Conservation (phyloP, 2,888 invertebrate genomes). For the Cheilosia pagana region DNA sequence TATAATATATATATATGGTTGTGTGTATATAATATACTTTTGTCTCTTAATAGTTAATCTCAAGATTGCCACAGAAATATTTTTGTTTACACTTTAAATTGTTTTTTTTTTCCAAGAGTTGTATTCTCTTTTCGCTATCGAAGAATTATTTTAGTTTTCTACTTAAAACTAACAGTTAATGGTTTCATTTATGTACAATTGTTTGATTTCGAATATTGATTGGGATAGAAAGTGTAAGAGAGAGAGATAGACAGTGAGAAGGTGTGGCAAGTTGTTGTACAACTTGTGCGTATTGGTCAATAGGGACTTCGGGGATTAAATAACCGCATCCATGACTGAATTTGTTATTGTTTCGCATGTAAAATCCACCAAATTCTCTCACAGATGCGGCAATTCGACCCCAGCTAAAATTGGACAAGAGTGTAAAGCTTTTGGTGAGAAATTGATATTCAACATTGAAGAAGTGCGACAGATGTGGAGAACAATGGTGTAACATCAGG, state of each 20-base stretch:
- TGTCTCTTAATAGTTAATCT: constrained; percentile 71
- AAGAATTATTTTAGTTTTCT: constrained; percentile 17
- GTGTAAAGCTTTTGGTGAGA: background rate
- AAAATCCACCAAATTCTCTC: too few species aligned
- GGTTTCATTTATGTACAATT: constrained; percentile 22
- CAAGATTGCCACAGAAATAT: constrained; percentile 74
- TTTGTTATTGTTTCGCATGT: too few species aligned
- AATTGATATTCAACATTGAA: background rate
- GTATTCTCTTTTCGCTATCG: background rate
- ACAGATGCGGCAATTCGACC: too few species aligned
- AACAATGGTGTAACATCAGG: too few species aligned
- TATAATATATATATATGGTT: constrained; percentile 31
- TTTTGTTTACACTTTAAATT: constrained; percentile 36
- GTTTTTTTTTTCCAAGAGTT: constrained; percentile 21
- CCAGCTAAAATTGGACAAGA: background rate
- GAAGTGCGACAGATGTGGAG: background rate
- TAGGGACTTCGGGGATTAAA: too few species aligned
- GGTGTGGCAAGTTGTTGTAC: background rate
- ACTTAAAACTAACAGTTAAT: constrained; percentile 19
- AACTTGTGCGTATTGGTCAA: background rate
- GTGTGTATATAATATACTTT: constrained; percentile 35
- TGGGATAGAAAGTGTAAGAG: background rate
- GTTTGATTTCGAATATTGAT: constrained; percentile 4
- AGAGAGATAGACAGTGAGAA: background rate
- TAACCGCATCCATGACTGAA: too few species aligned